phyloP scores from a whole-genome alignment of 2,888 invertebrate species.

The Drosophila diplacantha region DNA sequence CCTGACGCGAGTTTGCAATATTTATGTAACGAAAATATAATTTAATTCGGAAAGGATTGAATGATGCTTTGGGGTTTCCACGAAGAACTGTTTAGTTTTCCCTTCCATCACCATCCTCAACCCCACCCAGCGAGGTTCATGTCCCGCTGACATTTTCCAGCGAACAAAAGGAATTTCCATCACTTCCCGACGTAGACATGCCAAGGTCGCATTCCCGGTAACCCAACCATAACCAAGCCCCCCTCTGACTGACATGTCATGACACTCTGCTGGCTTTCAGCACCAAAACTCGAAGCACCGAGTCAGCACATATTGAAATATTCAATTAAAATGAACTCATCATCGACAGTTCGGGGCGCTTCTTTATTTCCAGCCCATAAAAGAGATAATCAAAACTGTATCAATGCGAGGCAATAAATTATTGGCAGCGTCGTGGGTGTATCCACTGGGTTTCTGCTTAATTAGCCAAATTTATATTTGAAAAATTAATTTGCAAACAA shows the following conservation, averaged over 20 bases:
- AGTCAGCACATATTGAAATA: constrained; percentile 26
- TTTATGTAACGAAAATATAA: neutral
- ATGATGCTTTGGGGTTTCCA: neutral
- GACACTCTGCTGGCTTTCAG: constrained; percentile 11
- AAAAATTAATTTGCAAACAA: constrained; percentile 44
- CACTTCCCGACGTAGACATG: constrained; percentile 8
- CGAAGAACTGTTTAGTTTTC: neutral
- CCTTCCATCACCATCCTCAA: neutral
- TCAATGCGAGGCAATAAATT: constrained; percentile 48
- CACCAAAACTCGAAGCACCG: neutral
- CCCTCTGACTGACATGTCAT: constrained; percentile 13
- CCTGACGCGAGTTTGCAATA: neutral
- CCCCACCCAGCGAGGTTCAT: neutral
- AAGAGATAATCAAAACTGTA: constrained; percentile 42
- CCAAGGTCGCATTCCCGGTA: constrained; percentile 25
- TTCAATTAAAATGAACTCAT: constrained; percentile 53
- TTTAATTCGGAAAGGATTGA: neutral
- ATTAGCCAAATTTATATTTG: constrained; percentile 50
- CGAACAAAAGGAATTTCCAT: constrained; percentile 5
- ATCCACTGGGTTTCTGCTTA: constrained; percentile 40
- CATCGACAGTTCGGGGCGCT: constrained; percentile 29
- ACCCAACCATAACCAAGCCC: neutral
- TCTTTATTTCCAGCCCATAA: constrained; percentile 7
- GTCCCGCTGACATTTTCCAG: constrained; percentile 20
- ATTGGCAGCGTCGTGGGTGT: constrained; percentile 36